A percentile compares a stretch with the other conserved stretches of the same genome.
phyloP scores from a whole-genome alignment of 2,113 vertebrate species.

The Limanda limanda region DNA sequence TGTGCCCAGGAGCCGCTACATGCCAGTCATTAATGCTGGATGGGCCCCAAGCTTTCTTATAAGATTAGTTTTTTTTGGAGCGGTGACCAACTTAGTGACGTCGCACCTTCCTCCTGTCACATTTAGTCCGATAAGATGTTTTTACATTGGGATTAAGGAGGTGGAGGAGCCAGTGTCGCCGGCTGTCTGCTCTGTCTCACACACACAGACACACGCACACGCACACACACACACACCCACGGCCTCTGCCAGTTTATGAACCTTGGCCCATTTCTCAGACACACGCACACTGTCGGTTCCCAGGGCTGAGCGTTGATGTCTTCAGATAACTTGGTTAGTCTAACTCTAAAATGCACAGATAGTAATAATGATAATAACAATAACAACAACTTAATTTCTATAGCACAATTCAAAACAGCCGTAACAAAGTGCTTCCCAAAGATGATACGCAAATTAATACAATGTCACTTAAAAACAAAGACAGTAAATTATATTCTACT shows the following conservation, averaged over 20 bases:
- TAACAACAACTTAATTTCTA: too few species aligned
- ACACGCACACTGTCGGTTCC: neutral
- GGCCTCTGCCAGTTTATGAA: conserved; percentile 48
- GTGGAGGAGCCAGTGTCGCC: conserved; percentile 25
- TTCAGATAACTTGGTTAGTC: too few species aligned
- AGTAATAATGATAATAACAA: neutral
- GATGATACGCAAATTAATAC: too few species aligned
- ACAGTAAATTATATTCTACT: too few species aligned
- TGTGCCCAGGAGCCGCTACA: neutral
- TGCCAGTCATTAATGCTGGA: neutral
- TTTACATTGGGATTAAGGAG: conserved; percentile 5
- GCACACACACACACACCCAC: conserved; percentile 30
- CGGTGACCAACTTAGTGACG: neutral
- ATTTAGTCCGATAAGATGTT: conserved; percentile 25
- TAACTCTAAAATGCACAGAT: neutral
- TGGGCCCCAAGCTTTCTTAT: neutral
- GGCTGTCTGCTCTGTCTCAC: conserved; percentile 28
- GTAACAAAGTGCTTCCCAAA: too few species aligned
- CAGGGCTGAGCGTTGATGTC: too few species aligned
- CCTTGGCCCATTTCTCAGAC: conserved; percentile 63
- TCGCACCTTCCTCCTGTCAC: conserved; percentile 1
- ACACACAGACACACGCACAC: conserved; percentile 4
- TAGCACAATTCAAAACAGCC: too few species aligned
- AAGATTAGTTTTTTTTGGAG: conserved; percentile 18
- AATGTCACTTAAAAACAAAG: too few species aligned